Evolutionary conservation across 2,797 vertebrate species (phyloP).

Genomic region (Luscinia luscinia): DNA sequence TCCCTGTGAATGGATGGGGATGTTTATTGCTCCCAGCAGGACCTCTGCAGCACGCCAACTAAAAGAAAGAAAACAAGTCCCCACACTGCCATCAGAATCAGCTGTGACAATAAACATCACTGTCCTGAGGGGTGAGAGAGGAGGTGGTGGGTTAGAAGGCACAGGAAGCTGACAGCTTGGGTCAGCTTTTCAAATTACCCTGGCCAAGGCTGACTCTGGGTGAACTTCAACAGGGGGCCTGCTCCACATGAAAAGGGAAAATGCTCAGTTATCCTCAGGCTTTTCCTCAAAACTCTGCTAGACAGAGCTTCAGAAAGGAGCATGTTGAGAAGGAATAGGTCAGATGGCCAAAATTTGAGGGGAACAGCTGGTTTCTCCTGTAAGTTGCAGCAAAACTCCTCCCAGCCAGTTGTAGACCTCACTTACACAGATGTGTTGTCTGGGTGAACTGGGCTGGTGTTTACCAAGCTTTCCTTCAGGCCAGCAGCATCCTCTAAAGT

Average conservation of each 20-base stretch:
- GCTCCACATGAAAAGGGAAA: neutral
- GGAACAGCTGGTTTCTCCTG: neutral
- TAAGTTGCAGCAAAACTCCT: neutral
- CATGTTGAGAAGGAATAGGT: neutral
- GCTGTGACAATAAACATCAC: constrained; percentile 36
- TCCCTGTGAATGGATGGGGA: neutral
- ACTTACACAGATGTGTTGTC: neutral
- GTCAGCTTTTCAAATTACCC: neutral
- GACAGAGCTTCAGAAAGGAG: neutral
- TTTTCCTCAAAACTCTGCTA: neutral
- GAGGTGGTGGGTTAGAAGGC: neutral
- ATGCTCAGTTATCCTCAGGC: neutral
- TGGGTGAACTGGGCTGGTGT: neutral
- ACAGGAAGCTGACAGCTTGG: neutral
- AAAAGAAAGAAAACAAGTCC: constrained; percentile 23
- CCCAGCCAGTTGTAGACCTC: neutral
- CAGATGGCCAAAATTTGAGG: neutral
- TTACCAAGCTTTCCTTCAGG: neutral
- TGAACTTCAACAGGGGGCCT: neutral
- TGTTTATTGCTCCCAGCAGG: constrained; percentile 40
- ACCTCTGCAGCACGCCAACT: neutral
- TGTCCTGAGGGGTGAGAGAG: neutral
- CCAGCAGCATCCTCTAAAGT: neutral
- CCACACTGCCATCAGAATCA: neutral
- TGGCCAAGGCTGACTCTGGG: neutral